phyloP scores from a whole-genome alignment of 2,113 vertebrate species.

The Perccottus glenii region DNA sequence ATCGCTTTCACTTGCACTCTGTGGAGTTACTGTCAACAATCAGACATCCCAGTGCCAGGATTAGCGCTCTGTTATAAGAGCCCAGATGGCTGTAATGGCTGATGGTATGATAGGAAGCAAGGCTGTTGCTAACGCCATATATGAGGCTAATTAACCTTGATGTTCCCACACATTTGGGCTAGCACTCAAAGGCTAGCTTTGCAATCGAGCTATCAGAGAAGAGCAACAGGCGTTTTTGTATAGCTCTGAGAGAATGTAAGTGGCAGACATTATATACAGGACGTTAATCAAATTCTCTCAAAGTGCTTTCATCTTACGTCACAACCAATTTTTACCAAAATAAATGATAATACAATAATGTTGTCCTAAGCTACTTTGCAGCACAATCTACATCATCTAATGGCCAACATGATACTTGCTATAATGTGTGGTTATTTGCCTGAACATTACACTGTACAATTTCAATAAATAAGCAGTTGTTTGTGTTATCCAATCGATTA shows the following conservation, averaged over 20 bases:
- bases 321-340: not conserved
- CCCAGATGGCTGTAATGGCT: slow-evolving; percentile 49
- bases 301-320: not conserved
- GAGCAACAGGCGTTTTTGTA: not conserved
- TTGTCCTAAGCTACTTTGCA: not conserved
- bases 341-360: not conserved
- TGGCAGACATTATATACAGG: not conserved
- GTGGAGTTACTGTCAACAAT: slow-evolving; percentile 59
- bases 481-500: too few relatives aligned
- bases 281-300: not conserved
- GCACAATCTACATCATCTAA: not conserved
- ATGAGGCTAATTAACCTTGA: slow-evolving; percentile 58
- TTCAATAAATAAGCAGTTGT: too few relatives aligned
- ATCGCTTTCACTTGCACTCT: slow-evolving; percentile 43
- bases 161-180: slow-evolving; percentile 43
- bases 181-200: slow-evolving; percentile 23
- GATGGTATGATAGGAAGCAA: slow-evolving; percentile 56
- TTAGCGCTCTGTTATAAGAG: slow-evolving; percentile 62
- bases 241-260: not conserved
- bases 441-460: too few relatives aligned
- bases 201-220: not conserved
- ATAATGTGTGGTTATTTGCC: too few relatives aligned
- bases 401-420: too few relatives aligned
- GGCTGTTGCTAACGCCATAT: slow-evolving; percentile 36
- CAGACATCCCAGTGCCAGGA: slow-evolving; percentile 48